A percentile compares a stretch with the other conserved stretches of the same genome.
Evolutionary conservation across 2,113 vertebrate genomes (phyloP).

Genomic region (Merops nubicus): DNA sequence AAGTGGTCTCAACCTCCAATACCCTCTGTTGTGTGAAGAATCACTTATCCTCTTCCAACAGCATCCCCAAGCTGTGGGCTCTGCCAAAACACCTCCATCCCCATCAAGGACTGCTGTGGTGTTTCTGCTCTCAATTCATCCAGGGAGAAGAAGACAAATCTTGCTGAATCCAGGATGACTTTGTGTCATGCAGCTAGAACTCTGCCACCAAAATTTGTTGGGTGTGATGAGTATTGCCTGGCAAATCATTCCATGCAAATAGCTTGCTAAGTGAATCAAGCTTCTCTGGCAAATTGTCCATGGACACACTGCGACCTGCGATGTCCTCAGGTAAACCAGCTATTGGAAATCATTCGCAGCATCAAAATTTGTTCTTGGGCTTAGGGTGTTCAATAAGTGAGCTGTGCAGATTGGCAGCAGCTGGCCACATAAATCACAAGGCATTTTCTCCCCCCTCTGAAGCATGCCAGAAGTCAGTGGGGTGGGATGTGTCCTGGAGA

Average conservation of each 20-base stretch:
- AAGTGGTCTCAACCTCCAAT: fast-evolving
- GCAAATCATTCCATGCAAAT: not conserved
- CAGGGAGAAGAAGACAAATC: not conserved
- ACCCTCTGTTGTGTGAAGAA: fast-evolving
- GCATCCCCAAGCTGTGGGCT: not conserved
- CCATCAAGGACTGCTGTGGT: fast-evolving
- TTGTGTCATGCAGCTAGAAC: not conserved
- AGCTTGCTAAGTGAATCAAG: not conserved
- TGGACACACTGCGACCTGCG: fast-evolving
- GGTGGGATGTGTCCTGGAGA: not conserved
- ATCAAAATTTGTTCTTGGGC: not conserved
- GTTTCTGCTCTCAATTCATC: not conserved
- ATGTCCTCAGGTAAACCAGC: not conserved
- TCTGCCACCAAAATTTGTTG: fast-evolving
- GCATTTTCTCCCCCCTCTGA: not conserved
- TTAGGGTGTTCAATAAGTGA: not conserved
- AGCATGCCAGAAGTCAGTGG: not conserved
- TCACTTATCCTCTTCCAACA: not conserved
- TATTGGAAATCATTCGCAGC: not conserved
- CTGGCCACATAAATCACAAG: fast-evolving
- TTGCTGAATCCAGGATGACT: not conserved
- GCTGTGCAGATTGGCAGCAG: not conserved
- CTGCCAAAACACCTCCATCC: not conserved
- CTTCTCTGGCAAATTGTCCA: not conserved
- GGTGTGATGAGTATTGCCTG: not conserved